These are phyloP conservation scores for Choristoneura fumiferana DNA, from an alignment of 1,140 invertebrate species.

Conservation along the genomic window DNA sequence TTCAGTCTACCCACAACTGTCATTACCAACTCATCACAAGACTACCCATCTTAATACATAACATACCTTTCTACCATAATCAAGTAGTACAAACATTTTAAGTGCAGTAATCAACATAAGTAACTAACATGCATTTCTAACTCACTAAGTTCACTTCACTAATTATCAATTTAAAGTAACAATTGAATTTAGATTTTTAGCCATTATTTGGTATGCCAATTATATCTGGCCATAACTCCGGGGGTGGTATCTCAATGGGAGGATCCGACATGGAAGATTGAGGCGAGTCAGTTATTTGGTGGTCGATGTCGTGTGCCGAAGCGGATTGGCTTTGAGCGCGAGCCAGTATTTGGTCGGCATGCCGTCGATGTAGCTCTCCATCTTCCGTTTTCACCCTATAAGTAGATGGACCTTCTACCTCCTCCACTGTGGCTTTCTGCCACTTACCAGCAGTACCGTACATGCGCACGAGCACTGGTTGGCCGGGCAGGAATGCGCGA, in stretches of 20 bases:
- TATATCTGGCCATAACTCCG: conserved; percentile 19
- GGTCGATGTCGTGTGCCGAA: background rate
- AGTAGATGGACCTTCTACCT: conserved; percentile 12
- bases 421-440: conserved; percentile 57
- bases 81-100: too few relatives aligned
- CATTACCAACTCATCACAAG: too few relatives aligned
- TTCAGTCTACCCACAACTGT: too few relatives aligned
- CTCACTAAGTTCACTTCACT: too few relatives aligned
- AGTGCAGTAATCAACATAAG: too few relatives aligned
- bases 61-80: too few relatives aligned
- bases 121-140: too few relatives aligned
- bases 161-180: too few relatives aligned
- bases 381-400: conserved; percentile 25
- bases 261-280: background rate
- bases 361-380: conserved; percentile 23
- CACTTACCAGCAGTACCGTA: conserved; percentile 82
- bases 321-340: background rate
- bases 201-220: background rate
- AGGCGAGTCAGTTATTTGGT: background rate
- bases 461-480: conserved; percentile 7
- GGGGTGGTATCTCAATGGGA: conserved; percentile 18
- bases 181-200: too few relatives aligned
- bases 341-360: conserved; percentile 18
- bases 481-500: background rate
- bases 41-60: too few relatives aligned